Evolutionary conservation across 2,113 vertebrate genomes (phyloP), one percentile per base, ranked within the genome.

Genomic region (Falcunculus frontatus): DNA sequence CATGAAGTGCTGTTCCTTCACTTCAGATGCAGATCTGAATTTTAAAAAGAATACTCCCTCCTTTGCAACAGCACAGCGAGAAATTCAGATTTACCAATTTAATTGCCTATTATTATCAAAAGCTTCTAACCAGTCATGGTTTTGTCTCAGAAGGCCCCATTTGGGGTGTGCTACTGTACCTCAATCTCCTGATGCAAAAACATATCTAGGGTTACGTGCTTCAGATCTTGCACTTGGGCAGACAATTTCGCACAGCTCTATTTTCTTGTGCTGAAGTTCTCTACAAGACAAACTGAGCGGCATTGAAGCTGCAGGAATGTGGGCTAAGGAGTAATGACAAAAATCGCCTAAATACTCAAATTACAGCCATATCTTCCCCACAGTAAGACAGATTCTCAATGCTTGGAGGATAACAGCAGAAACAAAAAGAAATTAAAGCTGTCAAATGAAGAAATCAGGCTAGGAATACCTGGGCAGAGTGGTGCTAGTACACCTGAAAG

Each of bases 51-150:
- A 67, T 22, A 25, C 25, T 77, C 59, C 25, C 75, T 26, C 32
- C 64, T 84, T 76, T 59, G 50, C 78, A 89, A 8, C 33, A 56
- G 35, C 72, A 44, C 23, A 81, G 90, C 1, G 8, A 93, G 92
- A 94, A 93, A 94, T 72, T 93, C 70, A 91, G 69, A 97, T 94
- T 96, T 95, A 78, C 72, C 69, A 47, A 92, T 85, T 94, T 85
- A 87, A 87, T 83, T 94, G 85, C 75, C 30, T 59, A 3, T 88
- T 92, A 94, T 32, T 95, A 97, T 95, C 89, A 94, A 93, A 96
- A 92, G 86, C 88, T 81, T 75, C 92, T 72, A 2, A 56, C 52
- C 27, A 84, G 79, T 78, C 88, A 95, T 92, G 79, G 83, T 33
- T 85, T 77, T 75, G 32, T 70, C 73, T 84, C 32, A 72, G 47